These are phyloP conservation scores for Paracyclopina nana DNA, from an alignment of 1,140 invertebrate species.

Conservation along the genomic window DNA sequence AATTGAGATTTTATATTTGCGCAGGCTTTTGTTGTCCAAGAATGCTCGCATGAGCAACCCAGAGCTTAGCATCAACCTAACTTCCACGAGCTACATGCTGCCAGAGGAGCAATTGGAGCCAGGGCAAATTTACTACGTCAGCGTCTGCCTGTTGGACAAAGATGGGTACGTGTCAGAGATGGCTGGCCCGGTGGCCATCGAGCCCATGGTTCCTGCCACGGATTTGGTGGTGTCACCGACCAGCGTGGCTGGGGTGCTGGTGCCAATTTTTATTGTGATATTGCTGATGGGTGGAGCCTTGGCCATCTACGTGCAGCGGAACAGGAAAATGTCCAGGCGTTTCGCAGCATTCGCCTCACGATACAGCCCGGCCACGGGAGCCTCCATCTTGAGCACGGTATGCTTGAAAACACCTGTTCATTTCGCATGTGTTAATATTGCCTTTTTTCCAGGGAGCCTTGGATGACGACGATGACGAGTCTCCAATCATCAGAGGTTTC, in stretches of 20 bases:
- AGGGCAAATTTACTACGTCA: constrained; percentile 37
- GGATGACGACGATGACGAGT: constrained; percentile 54
- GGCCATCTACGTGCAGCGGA: constrained; percentile 42
- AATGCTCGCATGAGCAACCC: too few species aligned
- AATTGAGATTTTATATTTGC: too few species aligned
- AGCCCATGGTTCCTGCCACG: constrained; percentile 15
- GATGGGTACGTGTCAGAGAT: constrained; percentile 33
- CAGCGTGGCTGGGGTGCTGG: constrained; percentile 27
- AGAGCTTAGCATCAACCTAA: too few species aligned
- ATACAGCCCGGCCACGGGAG: constrained; percentile 59
- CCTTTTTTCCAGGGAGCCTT: too few species aligned
- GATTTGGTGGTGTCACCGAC: constrained; percentile 20
- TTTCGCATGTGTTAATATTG: too few species aligned
- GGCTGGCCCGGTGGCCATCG: constrained; percentile 17
- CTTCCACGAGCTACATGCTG: neutral
- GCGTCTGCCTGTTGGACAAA: constrained; percentile 37
- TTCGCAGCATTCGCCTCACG: constrained; percentile 64
- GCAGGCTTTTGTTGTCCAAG: too few species aligned
- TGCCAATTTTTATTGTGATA: constrained; percentile 35
- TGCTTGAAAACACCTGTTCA: too few species aligned
- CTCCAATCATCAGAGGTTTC: constrained; percentile 66
- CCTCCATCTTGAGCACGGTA: constrained; percentile 65
- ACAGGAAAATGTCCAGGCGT: constrained; percentile 48
- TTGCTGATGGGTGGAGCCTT: constrained; percentile 35
- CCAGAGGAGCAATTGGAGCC: constrained; percentile 21